Conservation (phyloP, 1,140 invertebrate genomes). For the Bombus cullumanus region DNA sequence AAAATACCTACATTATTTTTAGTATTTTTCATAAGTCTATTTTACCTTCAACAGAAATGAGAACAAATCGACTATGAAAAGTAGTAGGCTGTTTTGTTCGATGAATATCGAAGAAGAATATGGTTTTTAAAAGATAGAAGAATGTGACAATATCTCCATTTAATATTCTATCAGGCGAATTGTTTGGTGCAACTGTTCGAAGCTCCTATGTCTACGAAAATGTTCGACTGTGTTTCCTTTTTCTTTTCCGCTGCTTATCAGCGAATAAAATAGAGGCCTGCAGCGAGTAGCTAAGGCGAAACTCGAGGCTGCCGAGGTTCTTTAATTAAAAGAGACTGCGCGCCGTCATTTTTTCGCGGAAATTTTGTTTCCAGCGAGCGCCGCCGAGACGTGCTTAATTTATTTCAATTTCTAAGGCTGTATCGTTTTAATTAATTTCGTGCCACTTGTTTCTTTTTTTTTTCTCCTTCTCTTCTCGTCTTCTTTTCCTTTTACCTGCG, state of each 20-base stretch:
- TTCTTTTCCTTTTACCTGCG: too few relatives aligned
- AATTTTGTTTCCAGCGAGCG: neutral
- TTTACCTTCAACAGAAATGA: too few relatives aligned
- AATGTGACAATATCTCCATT: too few relatives aligned
- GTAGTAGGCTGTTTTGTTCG: too few relatives aligned
- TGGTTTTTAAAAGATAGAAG: too few relatives aligned
- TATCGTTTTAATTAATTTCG: conserved; percentile 45
- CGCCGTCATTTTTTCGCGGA: conserved; percentile 9
- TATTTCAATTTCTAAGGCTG: conserved; percentile 33
- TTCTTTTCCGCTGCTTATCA: neutral
- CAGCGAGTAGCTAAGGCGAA: neutral
- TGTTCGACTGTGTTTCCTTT: neutral
- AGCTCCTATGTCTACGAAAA: neutral
- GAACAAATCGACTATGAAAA: too few relatives aligned
- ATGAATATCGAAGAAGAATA: neutral
- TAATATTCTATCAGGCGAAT: neutral
- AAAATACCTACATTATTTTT: too few relatives aligned
- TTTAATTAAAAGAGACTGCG: conserved; percentile 31
- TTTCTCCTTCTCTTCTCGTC: too few relatives aligned
- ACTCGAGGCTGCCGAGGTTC: neutral
- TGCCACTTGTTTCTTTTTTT: neutral
- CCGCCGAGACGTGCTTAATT: conserved; percentile 18
- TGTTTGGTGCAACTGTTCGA: too few relatives aligned
- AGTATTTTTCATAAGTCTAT: too few relatives aligned
- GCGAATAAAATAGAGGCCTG: neutral